phyloP scores from a whole-genome alignment of 2,113 vertebrate genomes.

The Pungitius pungitius region DNA sequence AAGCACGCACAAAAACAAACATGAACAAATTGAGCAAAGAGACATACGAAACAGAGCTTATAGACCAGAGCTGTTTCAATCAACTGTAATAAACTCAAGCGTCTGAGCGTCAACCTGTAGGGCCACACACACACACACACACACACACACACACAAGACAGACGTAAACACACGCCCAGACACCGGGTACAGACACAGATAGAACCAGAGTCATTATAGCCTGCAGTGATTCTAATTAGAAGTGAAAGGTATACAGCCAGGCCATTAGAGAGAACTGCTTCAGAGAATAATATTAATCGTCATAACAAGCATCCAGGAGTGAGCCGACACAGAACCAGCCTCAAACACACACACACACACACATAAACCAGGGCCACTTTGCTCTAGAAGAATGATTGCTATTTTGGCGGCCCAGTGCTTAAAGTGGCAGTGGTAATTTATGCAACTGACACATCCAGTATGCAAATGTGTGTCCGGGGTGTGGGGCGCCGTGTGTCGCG shows the following conservation, averaged over 20 bases:
- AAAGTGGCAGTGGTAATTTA: constrained; percentile 84
- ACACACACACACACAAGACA: constrained; percentile 30
- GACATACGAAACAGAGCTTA: constrained; percentile 45
- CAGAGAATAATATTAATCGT: constrained; percentile 83
- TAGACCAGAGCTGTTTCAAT: constrained; percentile 64
- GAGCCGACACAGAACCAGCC: constrained; percentile 48
- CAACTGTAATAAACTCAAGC: constrained; percentile 62
- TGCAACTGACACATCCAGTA: constrained; percentile 85
- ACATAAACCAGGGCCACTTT: constrained; percentile 68
- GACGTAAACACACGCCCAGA: constrained; percentile 14
- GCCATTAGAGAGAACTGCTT: constrained; percentile 80
- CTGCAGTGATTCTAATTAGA: constrained; percentile 78
- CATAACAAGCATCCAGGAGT: constrained; percentile 79
- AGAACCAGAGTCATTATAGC: constrained; percentile 65
- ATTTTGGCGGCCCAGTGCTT: constrained; percentile 79
- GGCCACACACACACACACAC: constrained; percentile 22
- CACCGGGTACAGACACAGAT: constrained; percentile 39
- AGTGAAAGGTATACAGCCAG: constrained; percentile 81
- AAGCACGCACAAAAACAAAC: constrained; percentile 18
- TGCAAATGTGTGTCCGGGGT: constrained; percentile 83
- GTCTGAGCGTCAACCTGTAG: constrained; percentile 37
- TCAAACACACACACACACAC: constrained; percentile 27
- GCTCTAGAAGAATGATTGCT: constrained; percentile 81
- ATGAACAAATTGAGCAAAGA: constrained; percentile 36
- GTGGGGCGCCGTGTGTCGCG: constrained; percentile 70